phyloP scores from a whole-genome alignment of 35 echinoderm and acorn worm species.

The Eucidaris tribuloides region DNA sequence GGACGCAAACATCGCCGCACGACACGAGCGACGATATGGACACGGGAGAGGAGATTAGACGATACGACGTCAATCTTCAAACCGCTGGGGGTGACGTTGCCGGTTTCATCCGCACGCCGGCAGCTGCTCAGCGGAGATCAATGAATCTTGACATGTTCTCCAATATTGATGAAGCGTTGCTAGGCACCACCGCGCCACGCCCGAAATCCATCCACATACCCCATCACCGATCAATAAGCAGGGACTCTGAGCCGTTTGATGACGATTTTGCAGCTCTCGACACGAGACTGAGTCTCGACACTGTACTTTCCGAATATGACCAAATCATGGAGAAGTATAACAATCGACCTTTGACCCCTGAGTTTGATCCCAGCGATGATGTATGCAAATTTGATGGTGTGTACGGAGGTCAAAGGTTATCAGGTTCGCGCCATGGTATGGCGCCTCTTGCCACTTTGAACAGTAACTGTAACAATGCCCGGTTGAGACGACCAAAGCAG shows the following conservation, averaged over 20 bases:
- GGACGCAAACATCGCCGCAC: slow-evolving; percentile 7
- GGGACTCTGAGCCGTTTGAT: slow-evolving; percentile 38
- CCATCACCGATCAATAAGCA: not conserved
- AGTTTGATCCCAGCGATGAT: slow-evolving; percentile 72
- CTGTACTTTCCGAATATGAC: slow-evolving; percentile 87
- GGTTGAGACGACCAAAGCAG: not conserved
- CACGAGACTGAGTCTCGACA: slow-evolving; percentile 71
- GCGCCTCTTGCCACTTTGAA: not conserved
- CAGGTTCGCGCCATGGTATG: not conserved
- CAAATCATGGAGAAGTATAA: slow-evolving; percentile 77
- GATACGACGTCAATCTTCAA: slow-evolving; percentile 13
- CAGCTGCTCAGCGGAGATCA: not conserved
- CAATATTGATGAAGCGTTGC: slow-evolving; percentile 11
- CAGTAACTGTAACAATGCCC: slow-evolving; percentile 28
- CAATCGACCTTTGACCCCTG: slow-evolving; percentile 68
- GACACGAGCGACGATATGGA: slow-evolving; percentile 10
- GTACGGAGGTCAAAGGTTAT: not conserved
- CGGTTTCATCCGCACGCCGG: slow-evolving; percentile 7
- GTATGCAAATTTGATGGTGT: slow-evolving; percentile 7
- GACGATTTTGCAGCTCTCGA: slow-evolving; percentile 25
- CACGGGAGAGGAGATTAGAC: not conserved
- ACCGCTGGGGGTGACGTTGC: not conserved
- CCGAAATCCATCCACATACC: slow-evolving; percentile 30
- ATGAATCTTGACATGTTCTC: slow-evolving; percentile 21
- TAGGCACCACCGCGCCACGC: slow-evolving; percentile 5